phyloP scores from a whole-genome alignment of 2,888 invertebrate genomes.

The Sycophila texana region DNA sequence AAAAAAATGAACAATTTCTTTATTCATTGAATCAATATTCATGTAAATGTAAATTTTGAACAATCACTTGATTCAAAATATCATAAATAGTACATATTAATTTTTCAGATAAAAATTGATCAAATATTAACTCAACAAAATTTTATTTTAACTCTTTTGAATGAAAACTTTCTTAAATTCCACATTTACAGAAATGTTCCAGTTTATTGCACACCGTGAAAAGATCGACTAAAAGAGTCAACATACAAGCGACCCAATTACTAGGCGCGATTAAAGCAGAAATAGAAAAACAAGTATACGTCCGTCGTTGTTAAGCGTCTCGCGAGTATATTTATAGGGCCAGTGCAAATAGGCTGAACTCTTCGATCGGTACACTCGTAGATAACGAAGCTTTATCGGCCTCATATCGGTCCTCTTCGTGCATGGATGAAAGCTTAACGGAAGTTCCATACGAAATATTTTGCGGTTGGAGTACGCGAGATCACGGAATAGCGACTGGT shows the following conservation, averaged over 20 bases:
- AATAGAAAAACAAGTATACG: not conserved
- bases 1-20: too few relatives aligned
- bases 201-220: not conserved
- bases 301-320: not conserved
- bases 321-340: not conserved
- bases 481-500: slow-evolving; percentile 62
- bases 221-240: not conserved
- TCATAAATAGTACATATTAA: too few relatives aligned
- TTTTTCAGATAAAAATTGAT: too few relatives aligned
- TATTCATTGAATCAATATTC: too few relatives aligned
- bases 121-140: too few relatives aligned
- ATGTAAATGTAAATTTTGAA: too few relatives aligned
- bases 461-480: not conserved
- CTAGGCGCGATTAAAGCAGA: not conserved
- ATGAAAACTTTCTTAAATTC: not conserved
- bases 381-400: not conserved
- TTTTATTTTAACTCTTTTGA: not conserved
- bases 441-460: slow-evolving; percentile 40
- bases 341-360: not conserved
- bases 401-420: not conserved
- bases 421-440: slow-evolving; percentile 55
- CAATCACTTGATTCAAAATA: too few relatives aligned
- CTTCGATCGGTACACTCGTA: not conserved
- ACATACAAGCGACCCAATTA: not conserved
- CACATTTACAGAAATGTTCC: not conserved